phyloP scores from a whole-genome alignment of 2,888 invertebrate genomes.

The Coenonympha arcania region DNA sequence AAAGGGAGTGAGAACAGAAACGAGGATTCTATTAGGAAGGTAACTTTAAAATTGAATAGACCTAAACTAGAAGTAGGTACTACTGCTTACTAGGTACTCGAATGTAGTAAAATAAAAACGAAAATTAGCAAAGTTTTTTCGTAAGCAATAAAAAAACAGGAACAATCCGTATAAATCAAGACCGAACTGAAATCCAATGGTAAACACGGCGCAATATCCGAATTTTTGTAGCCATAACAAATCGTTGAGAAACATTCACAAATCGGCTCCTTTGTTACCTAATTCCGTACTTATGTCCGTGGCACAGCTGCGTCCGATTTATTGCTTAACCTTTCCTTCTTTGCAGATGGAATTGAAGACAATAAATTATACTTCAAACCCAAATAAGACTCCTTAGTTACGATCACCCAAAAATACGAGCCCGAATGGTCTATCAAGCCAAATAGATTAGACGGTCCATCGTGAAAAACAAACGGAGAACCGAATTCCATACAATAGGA shows the following conservation, averaged over 20 bases:
- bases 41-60: too few relatives aligned
- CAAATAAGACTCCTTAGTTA: slow-evolving; percentile 68
- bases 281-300: slow-evolving; percentile 65
- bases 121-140: slow-evolving; percentile 7
- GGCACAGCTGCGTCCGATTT: slow-evolving; percentile 65
- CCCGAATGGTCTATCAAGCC: slow-evolving; percentile 59
- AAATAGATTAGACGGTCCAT: slow-evolving; percentile 53
- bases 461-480: slow-evolving; percentile 20
- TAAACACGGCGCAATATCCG: slow-evolving; percentile 25
- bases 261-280: slow-evolving; percentile 65
- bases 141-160: slow-evolving; percentile 15
- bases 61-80: too few relatives aligned
- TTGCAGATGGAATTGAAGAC: slow-evolving; percentile 69
- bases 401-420: slow-evolving; percentile 53
- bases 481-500: slow-evolving; percentile 19
- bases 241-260: slow-evolving; percentile 46
- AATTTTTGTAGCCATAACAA: slow-evolving; percentile 34
- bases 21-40: too few relatives aligned
- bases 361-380: slow-evolving; percentile 73
- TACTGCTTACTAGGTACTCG: background rate
- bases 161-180: slow-evolving; percentile 17
- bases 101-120: background rate
- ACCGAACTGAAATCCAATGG: slow-evolving; percentile 26
- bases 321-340: slow-evolving; percentile 69
- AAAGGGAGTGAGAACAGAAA: too few relatives aligned